These are phyloP conservation scores for Rhegmatorhina hoffmannsi DNA, from an alignment of 2,113 vertebrate species.

Conservation along the genomic window DNA sequence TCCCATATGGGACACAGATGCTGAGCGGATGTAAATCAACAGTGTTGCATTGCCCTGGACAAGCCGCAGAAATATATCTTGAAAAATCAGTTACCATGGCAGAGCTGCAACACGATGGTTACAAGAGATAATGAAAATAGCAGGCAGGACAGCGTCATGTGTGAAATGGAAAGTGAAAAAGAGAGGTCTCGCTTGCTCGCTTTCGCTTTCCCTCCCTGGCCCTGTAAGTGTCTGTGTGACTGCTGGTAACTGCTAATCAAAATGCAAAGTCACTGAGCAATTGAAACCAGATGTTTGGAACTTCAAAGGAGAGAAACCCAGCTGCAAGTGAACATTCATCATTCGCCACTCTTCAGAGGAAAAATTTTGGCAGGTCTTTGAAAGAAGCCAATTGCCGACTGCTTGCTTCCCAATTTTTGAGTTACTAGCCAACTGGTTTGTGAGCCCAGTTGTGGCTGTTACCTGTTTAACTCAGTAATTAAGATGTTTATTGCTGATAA, in stretches of 20 bases:
- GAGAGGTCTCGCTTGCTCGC: slow-evolving; percentile 26
- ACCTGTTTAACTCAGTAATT: slow-evolving; percentile 19
- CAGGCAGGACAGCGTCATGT: not conserved
- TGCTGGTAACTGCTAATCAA: slow-evolving; percentile 71
- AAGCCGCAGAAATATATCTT: slow-evolving; percentile 27
- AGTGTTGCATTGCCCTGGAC: slow-evolving; percentile 25
- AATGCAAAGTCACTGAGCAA: slow-evolving; percentile 67
- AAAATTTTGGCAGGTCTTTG: slow-evolving; percentile 67
- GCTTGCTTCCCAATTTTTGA: slow-evolving; percentile 19
- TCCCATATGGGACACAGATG: slow-evolving; percentile 54
- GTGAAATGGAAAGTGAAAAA: slow-evolving; percentile 64
- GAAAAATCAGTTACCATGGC: slow-evolving; percentile 60
- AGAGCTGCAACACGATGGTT: not conserved
- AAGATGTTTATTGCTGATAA: not conserved
- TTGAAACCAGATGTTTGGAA: slow-evolving; percentile 81
- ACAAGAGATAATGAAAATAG: slow-evolving; percentile 53
- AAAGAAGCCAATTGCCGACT: slow-evolving; percentile 69
- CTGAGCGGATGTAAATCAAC: slow-evolving; percentile 59
- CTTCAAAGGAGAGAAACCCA: slow-evolving; percentile 79
- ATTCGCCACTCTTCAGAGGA: slow-evolving; percentile 62
- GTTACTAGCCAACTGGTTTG: slow-evolving; percentile 34
- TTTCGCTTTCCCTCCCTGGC: slow-evolving; percentile 8
- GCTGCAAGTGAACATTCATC: slow-evolving; percentile 59
- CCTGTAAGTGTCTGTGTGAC: slow-evolving; percentile 54
- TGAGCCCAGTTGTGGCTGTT: not conserved